Base-by-base conservation (phyloP, 2,113 vertebrate species). In the Chrysochloris asiatica region DNA sequence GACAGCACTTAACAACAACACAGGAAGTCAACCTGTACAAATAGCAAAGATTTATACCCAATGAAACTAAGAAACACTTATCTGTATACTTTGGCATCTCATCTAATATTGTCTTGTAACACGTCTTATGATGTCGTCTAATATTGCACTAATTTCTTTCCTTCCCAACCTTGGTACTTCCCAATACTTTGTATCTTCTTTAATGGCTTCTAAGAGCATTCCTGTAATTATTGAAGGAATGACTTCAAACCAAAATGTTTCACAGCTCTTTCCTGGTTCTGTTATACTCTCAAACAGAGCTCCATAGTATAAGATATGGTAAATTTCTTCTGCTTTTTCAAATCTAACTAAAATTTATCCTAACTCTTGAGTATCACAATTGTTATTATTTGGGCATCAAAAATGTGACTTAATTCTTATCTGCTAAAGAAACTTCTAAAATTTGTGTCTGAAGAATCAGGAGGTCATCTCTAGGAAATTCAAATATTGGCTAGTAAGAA, bases 341-440 rank as follows among this genome's bases (percentile, higher is more conserved):
- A 91, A 78, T 79, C 33, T 67, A 89, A 85, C 7, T 81, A 90
- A 87, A 91, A 93, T 69, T 79, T 86, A 12, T 52, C 50, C 28
- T 81, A 77, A 94, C 65, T 82, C 72, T 80, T 93, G 33, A 85
- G 21, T 79, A 79, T 87, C 78, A 85, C 90, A 89, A 24, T 93
- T 26, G 56, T 45, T 86, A 69, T 77, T 75, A 91, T 43, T 61
- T 59, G 22, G 26, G 5, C 83, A 93, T 71, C 79, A 56, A 84
- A 92, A 76, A 28, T 48, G n/a, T 71, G 50, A 86, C 16, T 24
- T 91, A 30, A 67, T 28, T 80, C 21, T 91, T 69, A 83, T 24
- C 75, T 93, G 28, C 6, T 83, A 75, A 93, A 90, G 75, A 81
- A 92, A 83, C 17, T 48, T 50, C 7, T 22, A 84, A 67, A 85